phyloP scores from a whole-genome alignment of 2,113 vertebrate genomes.

The Kryptolebias marmoratus region DNA sequence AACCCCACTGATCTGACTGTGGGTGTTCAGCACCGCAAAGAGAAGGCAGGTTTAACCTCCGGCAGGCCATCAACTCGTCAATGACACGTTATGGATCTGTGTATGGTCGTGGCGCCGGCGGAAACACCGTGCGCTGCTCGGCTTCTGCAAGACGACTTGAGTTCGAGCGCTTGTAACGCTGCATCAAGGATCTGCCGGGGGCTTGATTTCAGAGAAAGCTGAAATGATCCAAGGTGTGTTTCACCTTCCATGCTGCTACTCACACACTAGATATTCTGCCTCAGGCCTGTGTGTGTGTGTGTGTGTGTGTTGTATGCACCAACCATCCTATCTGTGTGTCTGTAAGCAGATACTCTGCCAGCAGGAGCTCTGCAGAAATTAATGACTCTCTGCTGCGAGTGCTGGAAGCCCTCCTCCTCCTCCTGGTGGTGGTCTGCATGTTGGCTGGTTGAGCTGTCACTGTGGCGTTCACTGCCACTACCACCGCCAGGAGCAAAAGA shows the following conservation, averaged over 20 bases:
- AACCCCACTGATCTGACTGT: not conserved
- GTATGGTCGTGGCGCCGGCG: not conserved
- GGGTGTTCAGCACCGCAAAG: conserved; percentile 4
- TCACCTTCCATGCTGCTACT: conserved; percentile 42
- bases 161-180: conserved; percentile 16
- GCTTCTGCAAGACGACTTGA: conserved; percentile 20
- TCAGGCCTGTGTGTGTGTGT: conserved; percentile 14
- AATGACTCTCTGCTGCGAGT: conserved; percentile 38
- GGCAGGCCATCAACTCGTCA: conserved; percentile 6
- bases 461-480: not conserved
- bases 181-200: conserved; percentile 18
- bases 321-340: conserved; percentile 1
- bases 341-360: conserved; percentile 36
- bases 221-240: conserved; percentile 43
- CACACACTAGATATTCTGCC: conserved; percentile 47
- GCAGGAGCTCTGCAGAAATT: conserved; percentile 44
- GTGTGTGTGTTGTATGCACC: conserved; percentile 9
- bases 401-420: conserved; percentile 6
- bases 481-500: conserved; percentile 14
- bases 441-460: conserved; percentile 8
- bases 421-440: conserved; percentile 8
- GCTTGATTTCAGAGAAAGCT: conserved; percentile 37
- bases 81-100: conserved; percentile 25
- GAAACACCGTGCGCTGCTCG: conserved; percentile 7
- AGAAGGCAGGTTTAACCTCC: conserved; percentile 25